phyloP scores from a whole-genome alignment of 1,140 invertebrate genomes.

The Rhyzopertha dominica region DNA sequence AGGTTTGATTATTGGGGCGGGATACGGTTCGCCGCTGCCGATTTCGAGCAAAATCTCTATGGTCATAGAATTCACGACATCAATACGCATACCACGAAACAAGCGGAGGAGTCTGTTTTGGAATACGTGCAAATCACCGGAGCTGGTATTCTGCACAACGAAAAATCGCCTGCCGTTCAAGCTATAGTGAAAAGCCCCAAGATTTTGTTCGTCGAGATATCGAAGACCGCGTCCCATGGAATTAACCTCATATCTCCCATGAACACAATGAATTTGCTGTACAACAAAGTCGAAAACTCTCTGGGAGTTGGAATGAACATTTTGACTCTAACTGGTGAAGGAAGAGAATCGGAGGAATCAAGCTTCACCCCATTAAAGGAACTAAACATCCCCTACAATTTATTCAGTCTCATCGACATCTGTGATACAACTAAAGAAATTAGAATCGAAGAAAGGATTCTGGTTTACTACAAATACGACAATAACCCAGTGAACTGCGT shows the following conservation, averaged over 20 bases:
- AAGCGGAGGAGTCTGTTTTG: conserved; percentile 66
- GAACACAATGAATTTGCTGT: conserved; percentile 65
- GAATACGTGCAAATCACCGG: conserved; percentile 84
- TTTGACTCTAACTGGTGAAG: conserved; percentile 87
- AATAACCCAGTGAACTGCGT: conserved; percentile 95
- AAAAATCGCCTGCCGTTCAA: conserved; percentile 89
- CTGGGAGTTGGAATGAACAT: conserved; percentile 86
- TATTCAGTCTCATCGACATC: conserved; percentile 95
- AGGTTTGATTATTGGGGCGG: conserved; percentile 91
- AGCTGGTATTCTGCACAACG: conserved; percentile 94
- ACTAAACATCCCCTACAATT: conserved; percentile 84
- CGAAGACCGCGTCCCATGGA: conserved; percentile 82
- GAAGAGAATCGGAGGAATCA: conserved; percentile 78
- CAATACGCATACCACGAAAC: conserved; percentile 65
- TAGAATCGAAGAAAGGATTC: conserved; percentile 79
- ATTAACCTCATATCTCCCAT: conserved; percentile 87
- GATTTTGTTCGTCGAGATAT: conserved; percentile 78
- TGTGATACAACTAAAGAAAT: conserved; percentile 93
- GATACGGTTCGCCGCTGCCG: conserved; percentile 81
- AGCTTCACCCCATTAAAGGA: conserved; percentile 79
- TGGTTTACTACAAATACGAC: conserved; percentile 97
- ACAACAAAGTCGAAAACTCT: conserved; percentile 73
- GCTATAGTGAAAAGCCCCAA: conserved; percentile 78
- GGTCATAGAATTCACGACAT: conserved; percentile 77
- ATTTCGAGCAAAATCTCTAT: conserved; percentile 83